A percentile compares a stretch with the other conserved stretches of the same genome.
These are phyloP conservation scores for Syngnathoides biaculeatus DNA, from an alignment of 2,113 vertebrate genomes.

Conservation along the genomic window DNA sequence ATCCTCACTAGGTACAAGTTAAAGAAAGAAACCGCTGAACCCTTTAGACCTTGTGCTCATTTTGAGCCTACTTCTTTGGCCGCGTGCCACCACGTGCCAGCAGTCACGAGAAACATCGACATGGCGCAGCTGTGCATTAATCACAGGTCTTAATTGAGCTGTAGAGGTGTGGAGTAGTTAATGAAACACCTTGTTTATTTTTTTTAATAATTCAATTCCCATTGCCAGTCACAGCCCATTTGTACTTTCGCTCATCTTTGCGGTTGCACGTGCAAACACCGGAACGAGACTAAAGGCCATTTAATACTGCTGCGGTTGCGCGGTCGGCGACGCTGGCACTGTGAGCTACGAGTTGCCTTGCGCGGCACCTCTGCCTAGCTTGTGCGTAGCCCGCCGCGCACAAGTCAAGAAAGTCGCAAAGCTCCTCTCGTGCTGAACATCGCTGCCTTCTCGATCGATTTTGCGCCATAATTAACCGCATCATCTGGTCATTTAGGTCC, in stretches of 20 bases:
- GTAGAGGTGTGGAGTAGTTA: constrained; percentile 40
- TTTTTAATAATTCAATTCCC: not conserved
- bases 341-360: too few relatives aligned
- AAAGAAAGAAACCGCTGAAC: not conserved
- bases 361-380: too few relatives aligned
- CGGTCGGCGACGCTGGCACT: too few relatives aligned
- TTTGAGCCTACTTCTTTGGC: not conserved
- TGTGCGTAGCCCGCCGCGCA: too few relatives aligned
- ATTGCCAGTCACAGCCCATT: not conserved
- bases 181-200: constrained; percentile 44
- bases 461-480: too few relatives aligned
- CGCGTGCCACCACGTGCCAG: constrained; percentile 7
- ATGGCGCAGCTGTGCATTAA: constrained; percentile 16
- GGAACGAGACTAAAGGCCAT: not conserved
- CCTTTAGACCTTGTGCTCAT: not conserved
- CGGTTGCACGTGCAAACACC: not conserved
- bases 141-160: constrained; percentile 48
- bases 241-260: not conserved
- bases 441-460: too few relatives aligned
- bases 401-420: too few relatives aligned
- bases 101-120: constrained; percentile 3
- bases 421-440: too few relatives aligned
- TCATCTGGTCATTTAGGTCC: too few relatives aligned
- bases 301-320: too few relatives aligned
- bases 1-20: too few relatives aligned